phyloP scores from a whole-genome alignment of 2,888 invertebrate species.

The Mimumesa dahlbomi region DNA sequence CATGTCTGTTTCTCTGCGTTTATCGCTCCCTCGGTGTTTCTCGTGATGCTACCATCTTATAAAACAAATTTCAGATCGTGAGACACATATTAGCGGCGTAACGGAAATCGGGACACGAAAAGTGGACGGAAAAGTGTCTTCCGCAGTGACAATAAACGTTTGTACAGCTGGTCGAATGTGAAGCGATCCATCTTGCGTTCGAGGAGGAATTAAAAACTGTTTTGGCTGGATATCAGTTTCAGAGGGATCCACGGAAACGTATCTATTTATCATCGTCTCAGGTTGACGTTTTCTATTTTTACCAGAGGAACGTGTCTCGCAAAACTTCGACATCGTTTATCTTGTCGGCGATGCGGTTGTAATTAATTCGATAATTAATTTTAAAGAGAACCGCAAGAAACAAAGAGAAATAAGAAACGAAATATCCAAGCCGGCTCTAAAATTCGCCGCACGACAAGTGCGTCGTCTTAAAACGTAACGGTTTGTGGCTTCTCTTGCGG shows the following conservation, averaged over 20 bases:
- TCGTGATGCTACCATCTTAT: background rate
- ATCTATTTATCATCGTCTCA: conserved; percentile 19
- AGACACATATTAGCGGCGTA: no score
- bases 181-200: conserved; percentile 8
- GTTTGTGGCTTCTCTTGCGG: conserved; percentile 61
- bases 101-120: no score
- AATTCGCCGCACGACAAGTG: conserved; percentile 49
- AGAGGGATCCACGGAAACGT: conserved; percentile 18
- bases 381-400: background rate
- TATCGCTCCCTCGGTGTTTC: conserved; percentile 16
- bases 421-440: conserved; percentile 10
- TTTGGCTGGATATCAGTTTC: conserved; percentile 43
- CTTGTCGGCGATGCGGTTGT: background rate
- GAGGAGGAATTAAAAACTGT: conserved; percentile 2
- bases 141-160: no score
- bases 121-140: background rate
- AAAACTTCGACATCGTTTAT: background rate
- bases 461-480: conserved; percentile 53
- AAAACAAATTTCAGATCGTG: no score
- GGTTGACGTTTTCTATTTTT: no score
- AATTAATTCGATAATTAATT: background rate
- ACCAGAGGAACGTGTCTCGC: background rate
- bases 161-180: conserved; percentile 18
- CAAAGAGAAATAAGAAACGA: no score
- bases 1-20: conserved; percentile 51